These are phyloP conservation scores for Protonibea diacanthus DNA, from an alignment of 2,797 vertebrate genomes.

Conservation along the genomic window DNA sequence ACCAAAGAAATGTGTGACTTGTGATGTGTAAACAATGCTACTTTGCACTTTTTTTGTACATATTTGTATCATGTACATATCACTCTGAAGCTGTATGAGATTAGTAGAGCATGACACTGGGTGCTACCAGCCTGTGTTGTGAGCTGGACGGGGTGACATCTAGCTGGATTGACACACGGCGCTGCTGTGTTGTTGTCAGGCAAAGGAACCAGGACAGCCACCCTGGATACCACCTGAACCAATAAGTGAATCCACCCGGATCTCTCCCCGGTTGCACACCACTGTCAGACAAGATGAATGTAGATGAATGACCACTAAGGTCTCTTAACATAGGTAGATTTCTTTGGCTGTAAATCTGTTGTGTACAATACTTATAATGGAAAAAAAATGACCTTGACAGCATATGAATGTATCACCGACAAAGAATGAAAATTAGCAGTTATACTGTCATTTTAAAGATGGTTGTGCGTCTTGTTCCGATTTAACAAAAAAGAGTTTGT, in stretches of 20 bases:
- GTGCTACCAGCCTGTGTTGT: constrained; percentile 63
- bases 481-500: constrained; percentile 4
- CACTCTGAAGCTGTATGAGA: constrained; percentile 68
- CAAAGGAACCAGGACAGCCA: constrained; percentile 75
- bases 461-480: constrained; percentile 1
- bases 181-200: constrained; percentile 57
- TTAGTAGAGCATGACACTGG: constrained; percentile 59
- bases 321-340: constrained; percentile 66
- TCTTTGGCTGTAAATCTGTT: constrained; percentile 31
- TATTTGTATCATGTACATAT: constrained; percentile 46
- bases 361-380: constrained; percentile 12
- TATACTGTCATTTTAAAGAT: constrained; percentile 25
- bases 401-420: constrained; percentile 70
- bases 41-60: constrained; percentile 75
- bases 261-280: constrained; percentile 53
- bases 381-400: constrained; percentile 57
- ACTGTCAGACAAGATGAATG: constrained; percentile 42
- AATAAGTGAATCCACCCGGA: constrained; percentile 57
- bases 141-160: constrained; percentile 66
- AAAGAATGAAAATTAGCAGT: constrained; percentile 40
- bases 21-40: constrained; percentile 42
- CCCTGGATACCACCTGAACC: constrained; percentile 68
- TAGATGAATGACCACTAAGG: constrained; percentile 65
- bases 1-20: constrained; percentile 9
- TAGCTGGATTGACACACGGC: constrained; percentile 57